phyloP scores from a whole-genome alignment of 2,888 invertebrate species.

The Aphrophora alni region DNA sequence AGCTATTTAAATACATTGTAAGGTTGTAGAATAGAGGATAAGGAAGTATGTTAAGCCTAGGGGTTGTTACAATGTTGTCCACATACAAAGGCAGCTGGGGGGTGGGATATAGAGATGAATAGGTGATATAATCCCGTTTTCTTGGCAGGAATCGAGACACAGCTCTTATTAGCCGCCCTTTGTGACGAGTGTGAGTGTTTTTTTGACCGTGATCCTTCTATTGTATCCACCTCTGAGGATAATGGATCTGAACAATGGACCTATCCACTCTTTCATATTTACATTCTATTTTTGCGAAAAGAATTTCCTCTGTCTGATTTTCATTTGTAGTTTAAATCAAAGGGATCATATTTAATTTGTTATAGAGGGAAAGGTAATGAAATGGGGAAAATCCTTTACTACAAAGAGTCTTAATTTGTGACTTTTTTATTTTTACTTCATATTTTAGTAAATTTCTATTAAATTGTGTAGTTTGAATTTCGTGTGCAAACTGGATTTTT shows the following conservation, averaged over 20 bases:
- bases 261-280: background rate
- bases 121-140: constrained; percentile 38
- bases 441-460: too few relatives aligned
- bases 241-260: background rate
- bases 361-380: background rate
- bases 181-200: constrained; percentile 19
- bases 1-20: too few relatives aligned
- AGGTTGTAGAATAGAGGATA: background rate
- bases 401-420: too few relatives aligned
- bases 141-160: background rate
- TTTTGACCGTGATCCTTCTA: background rate
- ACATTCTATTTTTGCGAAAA: background rate
- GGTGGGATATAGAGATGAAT: constrained; percentile 14
- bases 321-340: background rate
- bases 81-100: background rate
- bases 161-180: constrained; percentile 13
- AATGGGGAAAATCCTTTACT: too few relatives aligned
- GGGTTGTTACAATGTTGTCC: too few relatives aligned
- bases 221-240: background rate
- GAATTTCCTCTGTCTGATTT: background rate
- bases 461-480: too few relatives aligned
- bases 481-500: too few relatives aligned
- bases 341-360: background rate
- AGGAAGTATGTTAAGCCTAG: background rate
- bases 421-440: too few relatives aligned